Conservation (phyloP, 2,113 vertebrate species). For the Choloepus hoffmanni region DNA sequence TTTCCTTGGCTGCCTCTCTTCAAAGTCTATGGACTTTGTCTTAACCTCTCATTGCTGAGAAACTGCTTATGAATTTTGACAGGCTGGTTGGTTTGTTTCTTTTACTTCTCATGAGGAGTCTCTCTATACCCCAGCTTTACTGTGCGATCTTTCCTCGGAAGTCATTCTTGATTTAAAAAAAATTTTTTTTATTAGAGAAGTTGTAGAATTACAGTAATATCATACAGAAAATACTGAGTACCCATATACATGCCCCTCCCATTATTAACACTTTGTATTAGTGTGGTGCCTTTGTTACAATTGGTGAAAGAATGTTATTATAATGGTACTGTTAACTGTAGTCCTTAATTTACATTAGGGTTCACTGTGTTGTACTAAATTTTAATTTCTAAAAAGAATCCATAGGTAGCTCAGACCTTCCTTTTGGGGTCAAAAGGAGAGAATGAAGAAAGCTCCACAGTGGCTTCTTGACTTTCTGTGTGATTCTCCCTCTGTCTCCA, state of each 20-base stretch:
- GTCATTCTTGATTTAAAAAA: background rate
- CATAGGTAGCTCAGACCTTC: background rate
- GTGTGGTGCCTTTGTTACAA: too few relatives aligned
- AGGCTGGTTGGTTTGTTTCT: background rate
- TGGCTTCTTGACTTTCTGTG: background rate
- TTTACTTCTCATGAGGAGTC: background rate
- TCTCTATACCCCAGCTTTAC: background rate
- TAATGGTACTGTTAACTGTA: too few relatives aligned
- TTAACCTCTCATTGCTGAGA: background rate
- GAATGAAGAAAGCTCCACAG: background rate
- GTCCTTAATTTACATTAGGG: too few relatives aligned
- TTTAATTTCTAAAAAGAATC: background rate
- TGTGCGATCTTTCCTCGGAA: background rate
- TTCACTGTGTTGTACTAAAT: too few relatives aligned
- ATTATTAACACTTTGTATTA: too few relatives aligned
- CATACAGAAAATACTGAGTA: too few relatives aligned
- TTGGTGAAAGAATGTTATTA: too few relatives aligned
- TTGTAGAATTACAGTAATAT: too few relatives aligned
- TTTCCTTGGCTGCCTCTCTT: background rate
- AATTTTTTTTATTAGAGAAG: too few relatives aligned
- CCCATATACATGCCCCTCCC: too few relatives aligned
- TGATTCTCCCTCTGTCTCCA: background rate
- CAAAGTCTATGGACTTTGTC: background rate
- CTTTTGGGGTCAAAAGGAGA: background rate
- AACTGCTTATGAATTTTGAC: background rate